Percentiles rank a stretch among this genome's conserved stretches.
These are phyloP conservation scores for Paelopatides confundens DNA, from an alignment of 53 echinoderm and acorn worm species.

Conservation along the genomic window DNA sequence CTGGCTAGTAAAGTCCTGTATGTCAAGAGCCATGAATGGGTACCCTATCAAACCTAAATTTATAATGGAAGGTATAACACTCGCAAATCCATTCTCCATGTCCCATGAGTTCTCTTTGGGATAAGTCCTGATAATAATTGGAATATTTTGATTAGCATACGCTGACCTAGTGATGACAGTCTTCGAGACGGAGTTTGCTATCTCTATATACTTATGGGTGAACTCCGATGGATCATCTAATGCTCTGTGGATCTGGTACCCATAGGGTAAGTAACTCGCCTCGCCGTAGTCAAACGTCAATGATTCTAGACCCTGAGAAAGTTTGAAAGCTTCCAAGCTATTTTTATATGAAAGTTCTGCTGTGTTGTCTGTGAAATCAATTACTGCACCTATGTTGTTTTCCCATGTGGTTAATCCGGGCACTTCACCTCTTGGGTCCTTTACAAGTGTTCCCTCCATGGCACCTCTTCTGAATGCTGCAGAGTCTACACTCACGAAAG, in stretches of 20 bases:
- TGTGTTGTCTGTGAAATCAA: conserved; percentile 72
- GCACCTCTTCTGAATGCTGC: conserved; percentile 72
- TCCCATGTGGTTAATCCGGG: conserved; percentile 90
- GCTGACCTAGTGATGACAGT: conserved; percentile 70
- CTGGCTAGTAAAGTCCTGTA: conserved; percentile 34
- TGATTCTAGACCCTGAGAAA: conserved; percentile 45
- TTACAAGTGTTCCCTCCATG: conserved; percentile 62
- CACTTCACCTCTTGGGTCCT: conserved; percentile 78
- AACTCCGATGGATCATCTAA: conserved; percentile 79
- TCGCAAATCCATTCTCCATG: conserved; percentile 80
- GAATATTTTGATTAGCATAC: conserved; percentile 78
- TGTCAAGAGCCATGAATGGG: conserved; percentile 85
- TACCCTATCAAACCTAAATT: conserved; percentile 87
- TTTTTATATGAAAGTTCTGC: conserved; percentile 73
- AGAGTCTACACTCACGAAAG: conserved; percentile 79
- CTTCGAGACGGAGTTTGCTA: conserved; percentile 55
- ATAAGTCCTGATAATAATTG: conserved; percentile 63
- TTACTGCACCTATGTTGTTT: conserved; percentile 69
- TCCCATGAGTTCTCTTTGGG: conserved; percentile 72
- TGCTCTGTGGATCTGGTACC: conserved; percentile 69
- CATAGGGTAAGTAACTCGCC: conserved; percentile 87
- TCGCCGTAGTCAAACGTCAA: conserved; percentile 95
- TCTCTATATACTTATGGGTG: conserved; percentile 66
- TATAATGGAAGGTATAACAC: conserved; percentile 85
- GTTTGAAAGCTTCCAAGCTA: conserved; percentile 56